phyloP scores from a whole-genome alignment of 2,797 vertebrate genomes.

The Tragelaphus eurycerus region DNA sequence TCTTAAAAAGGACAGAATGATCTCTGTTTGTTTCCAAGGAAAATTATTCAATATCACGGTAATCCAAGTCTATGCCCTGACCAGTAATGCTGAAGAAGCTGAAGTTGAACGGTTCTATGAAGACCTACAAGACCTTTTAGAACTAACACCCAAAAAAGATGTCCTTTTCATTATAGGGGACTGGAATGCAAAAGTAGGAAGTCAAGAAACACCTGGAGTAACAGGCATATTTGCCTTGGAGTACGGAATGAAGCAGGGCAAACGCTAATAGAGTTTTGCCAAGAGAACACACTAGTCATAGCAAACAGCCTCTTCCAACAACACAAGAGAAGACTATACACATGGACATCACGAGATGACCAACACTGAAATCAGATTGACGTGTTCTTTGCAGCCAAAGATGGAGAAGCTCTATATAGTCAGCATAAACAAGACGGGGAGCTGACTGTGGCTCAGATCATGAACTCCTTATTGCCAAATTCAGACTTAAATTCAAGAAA shows the following conservation, averaged over 20 bases:
- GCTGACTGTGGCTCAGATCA: not conserved
- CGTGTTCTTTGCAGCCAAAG: not conserved
- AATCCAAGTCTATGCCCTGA: not conserved
- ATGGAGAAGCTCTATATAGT: not conserved
- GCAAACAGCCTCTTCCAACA: not conserved
- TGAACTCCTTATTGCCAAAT: not conserved
- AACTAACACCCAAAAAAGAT: not conserved
- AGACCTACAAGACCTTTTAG: not conserved
- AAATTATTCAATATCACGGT: accelerated
- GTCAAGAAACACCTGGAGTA: not conserved
- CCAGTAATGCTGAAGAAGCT: not conserved
- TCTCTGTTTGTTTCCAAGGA: not conserved
- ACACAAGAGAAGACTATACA: not conserved
- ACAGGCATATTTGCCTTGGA: not conserved
- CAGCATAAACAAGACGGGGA: not conserved
- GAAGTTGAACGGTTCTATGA: not conserved
- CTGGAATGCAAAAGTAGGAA: not conserved
- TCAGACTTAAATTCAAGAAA: not conserved
- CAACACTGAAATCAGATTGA: not conserved
- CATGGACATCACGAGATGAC: not conserved
- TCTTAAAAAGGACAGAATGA: not conserved
- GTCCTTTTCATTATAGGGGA: not conserved
- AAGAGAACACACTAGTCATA: not conserved
- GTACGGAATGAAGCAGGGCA: not conserved
- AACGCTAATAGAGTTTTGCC: not conserved